Evolutionary conservation across 2,888 invertebrate genomes (phyloP), one percentile per base, ranked within the genome.

Genomic region (Kryphioiulus occultus): DNA sequence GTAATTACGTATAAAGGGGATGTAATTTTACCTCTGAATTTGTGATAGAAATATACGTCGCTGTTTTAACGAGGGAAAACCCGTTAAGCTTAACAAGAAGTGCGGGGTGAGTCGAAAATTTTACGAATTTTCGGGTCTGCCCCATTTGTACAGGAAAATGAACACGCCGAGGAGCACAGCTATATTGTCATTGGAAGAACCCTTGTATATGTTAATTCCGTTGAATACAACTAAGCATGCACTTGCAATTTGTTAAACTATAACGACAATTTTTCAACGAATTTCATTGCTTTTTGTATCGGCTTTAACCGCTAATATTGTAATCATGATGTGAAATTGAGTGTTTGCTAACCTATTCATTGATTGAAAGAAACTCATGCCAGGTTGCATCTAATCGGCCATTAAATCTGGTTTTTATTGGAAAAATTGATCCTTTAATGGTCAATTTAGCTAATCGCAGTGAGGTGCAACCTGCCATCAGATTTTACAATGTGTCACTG

Each of bases 21-120:
- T 68, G 68, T 68, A 68, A 68, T 68, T 68, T 68, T 68, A 68
- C 68, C 68, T 68, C 68, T 68, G 68, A 22, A 68, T 22, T 68
- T 68, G 68, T 68, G 68, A 68, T 68, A 68, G 68, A 68, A 68
- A 68, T 68, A 68, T 68, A 68, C 68, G 68, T 68, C 68, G 68
- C 68, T 68, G 26, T 68, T 59, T 68, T 68, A 68, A 68, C 68
- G 68, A 68, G 68, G 68, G 68, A 7, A 59, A 26, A 68, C 68
- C 53, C 68, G 68, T 68, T 68, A 68, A 68, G 68, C 68, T 68
- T 68, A 68, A 68, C n/a, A 59, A 22, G 68, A 68, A 68, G 68
- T 68, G 68, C 68, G 68, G 68, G 35, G 68, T 68, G 68, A 22
- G 22, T 22, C 68, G 7, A 26, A 68, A 68, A 26, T 68, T 68